These are phyloP conservation scores for Xyrauchen texanus DNA, from an alignment of 2,113 vertebrate genomes.

Conservation along the genomic window DNA sequence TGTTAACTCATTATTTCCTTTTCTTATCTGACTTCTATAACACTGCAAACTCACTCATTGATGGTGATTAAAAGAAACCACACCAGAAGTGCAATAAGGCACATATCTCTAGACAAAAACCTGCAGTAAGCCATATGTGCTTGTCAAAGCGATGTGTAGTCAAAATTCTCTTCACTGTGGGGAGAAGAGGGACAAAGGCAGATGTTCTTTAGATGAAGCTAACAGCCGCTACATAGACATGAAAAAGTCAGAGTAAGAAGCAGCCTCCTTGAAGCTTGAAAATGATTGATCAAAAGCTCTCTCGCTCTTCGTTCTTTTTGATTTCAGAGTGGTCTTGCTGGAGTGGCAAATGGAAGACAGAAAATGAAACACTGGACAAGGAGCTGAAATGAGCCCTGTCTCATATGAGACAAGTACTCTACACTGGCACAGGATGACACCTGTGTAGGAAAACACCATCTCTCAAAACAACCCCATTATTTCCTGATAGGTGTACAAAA, in stretches of 20 bases:
- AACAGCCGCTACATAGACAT: conserved; percentile 12
- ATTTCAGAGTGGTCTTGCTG: conserved; percentile 24
- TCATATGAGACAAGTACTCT: conserved; percentile 17
- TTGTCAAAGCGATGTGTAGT: conserved; percentile 28
- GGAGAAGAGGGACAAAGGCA: conserved; percentile 26
- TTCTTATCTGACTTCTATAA: background rate
- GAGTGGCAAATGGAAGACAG: conserved; percentile 34
- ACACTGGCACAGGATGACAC: conserved; percentile 7
- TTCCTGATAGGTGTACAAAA: conserved; percentile 63
- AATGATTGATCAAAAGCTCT: conserved; percentile 35
- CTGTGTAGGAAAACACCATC: conserved; percentile 38
- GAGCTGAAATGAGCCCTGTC: conserved; percentile 32
- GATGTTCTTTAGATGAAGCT: conserved; percentile 37
- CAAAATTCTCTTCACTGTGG: background rate
- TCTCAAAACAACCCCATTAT: conserved; percentile 68
- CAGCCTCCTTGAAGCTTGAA: background rate
- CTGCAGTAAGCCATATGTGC: conserved; percentile 18
- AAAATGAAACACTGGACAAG: conserved; percentile 38
- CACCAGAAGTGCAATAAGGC: background rate
- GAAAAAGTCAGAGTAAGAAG: background rate
- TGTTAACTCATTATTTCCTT: background rate
- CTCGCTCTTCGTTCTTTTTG: conserved; percentile 10
- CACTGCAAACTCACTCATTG: background rate
- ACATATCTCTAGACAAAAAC: background rate
- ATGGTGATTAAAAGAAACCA: background rate